Evolutionary conservation across 2,888 invertebrate species (phyloP).

Genomic region (Perithous albicinctus): DNA sequence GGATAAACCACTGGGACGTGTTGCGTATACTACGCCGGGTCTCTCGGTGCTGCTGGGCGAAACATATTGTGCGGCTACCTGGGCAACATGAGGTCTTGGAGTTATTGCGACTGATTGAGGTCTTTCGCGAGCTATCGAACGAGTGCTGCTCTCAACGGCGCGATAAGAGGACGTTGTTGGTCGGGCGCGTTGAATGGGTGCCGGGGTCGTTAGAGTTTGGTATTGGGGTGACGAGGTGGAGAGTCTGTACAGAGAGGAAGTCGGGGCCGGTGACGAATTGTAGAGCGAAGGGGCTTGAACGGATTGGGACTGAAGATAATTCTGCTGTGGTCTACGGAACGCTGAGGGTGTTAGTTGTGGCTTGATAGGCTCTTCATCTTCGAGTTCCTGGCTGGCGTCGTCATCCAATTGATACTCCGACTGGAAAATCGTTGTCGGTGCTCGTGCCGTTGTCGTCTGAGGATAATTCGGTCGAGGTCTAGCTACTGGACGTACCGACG

Average conservation of each 20-base stretch:
- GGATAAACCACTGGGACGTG: conserved; percentile 78
- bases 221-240: conserved; percentile 87
- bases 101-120: conserved; percentile 86
- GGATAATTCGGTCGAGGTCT: conserved; percentile 85
- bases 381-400: conserved; percentile 87
- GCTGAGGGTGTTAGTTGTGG: conserved; percentile 84
- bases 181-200: conserved; percentile 83
- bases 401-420: conserved; percentile 87
- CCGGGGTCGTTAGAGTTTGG: conserved; percentile 88
- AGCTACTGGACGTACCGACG: conserved; percentile 85
- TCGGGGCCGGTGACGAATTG: conserved; percentile 82
- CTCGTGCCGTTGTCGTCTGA: conserved; percentile 84
- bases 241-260: conserved; percentile 82
- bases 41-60: conserved; percentile 84
- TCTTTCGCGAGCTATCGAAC: conserved; percentile 74
- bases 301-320: conserved; percentile 74
- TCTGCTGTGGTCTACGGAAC: conserved; percentile 83
- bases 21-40: conserved; percentile 81
- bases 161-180: conserved; percentile 76
- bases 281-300: conserved; percentile 78
- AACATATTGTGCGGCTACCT: conserved; percentile 82
- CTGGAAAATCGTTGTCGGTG: conserved; percentile 90
- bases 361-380: conserved; percentile 87
- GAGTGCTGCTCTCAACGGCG: conserved; percentile 78
- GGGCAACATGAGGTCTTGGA: conserved; percentile 85